Conservation (phyloP, 2,797 vertebrate species). For the Carcharodon carcharias region DNA sequence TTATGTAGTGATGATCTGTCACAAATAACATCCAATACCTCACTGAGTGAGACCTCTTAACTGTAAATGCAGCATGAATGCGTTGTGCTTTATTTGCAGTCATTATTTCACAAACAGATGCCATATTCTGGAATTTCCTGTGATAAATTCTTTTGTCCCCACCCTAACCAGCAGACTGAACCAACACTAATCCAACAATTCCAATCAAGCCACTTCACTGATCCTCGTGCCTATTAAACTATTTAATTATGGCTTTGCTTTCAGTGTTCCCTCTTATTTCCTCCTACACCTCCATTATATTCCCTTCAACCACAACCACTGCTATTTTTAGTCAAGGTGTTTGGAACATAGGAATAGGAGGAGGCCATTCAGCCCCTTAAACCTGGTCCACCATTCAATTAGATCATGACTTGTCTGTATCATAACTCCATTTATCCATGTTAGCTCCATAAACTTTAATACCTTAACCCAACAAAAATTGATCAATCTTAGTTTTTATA, state of each 20-base stretch:
- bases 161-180: not conserved
- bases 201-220: not conserved
- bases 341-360: not conserved
- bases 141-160: not conserved
- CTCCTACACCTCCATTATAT: not conserved
- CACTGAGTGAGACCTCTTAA: too few species aligned
- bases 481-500: not conserved
- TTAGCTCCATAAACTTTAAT: not conserved
- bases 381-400: not conserved
- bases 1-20: not conserved
- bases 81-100: not conserved
- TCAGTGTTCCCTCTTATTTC: not conserved
- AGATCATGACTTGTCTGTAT: not conserved
- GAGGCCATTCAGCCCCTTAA: not conserved
- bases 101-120: not conserved
- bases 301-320: not conserved
- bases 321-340: not conserved
- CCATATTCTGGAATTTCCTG: not conserved
- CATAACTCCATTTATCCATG: too few species aligned
- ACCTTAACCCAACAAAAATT: not conserved
- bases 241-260: not conserved
- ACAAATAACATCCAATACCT: not conserved
- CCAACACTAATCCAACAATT: not conserved
- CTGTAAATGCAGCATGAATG: not conserved
- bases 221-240: not conserved